Percentiles rank a stretch among this genome's conserved stretches.
phyloP scores from a whole-genome alignment of 2,113 vertebrate species.

The Sorex fumeus region DNA sequence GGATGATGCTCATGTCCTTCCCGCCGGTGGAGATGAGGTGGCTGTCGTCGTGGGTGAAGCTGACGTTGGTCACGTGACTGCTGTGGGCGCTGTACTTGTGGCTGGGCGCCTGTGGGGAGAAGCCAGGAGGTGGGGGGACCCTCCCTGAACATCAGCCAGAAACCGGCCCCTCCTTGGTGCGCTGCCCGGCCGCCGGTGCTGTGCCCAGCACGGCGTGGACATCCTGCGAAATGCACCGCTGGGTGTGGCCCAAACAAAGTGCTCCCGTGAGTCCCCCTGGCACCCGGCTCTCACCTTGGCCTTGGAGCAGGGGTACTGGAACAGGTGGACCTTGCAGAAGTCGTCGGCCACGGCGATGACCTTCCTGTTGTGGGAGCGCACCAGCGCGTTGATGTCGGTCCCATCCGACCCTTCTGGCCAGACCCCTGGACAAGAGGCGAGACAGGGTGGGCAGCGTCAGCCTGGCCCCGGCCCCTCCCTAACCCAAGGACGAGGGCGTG shows the following conservation, averaged over 20 bases:
- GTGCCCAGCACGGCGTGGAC: too few species aligned
- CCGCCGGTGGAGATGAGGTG: conserved; percentile 98
- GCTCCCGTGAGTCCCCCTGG: background rate
- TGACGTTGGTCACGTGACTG: conserved; percentile 99
- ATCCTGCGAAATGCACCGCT: too few species aligned
- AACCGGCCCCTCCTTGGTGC: too few species aligned
- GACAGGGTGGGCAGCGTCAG: background rate
- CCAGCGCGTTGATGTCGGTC: conserved; percentile 98
- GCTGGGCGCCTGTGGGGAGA: conserved; percentile 93
- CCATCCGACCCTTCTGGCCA: conserved; percentile 99
- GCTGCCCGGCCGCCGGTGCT: too few species aligned
- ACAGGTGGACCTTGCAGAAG: conserved; percentile 99
- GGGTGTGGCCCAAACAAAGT: too few species aligned
- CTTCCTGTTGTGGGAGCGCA: conserved; percentile 95
- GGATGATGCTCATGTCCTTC: conserved; percentile 99
- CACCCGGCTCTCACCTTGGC: conserved; percentile 91
- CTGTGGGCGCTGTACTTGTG: conserved; percentile 99
- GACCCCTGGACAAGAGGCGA: conserved; percentile 90
- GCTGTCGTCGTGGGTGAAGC: conserved; percentile 94
- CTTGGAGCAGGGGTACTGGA: conserved; percentile 97
- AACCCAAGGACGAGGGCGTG: background rate
- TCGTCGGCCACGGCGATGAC: conserved; percentile 98
- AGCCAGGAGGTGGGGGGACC: background rate
- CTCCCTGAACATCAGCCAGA: too few species aligned
- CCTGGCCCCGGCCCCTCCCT: background rate